Percentiles rank a stretch among this genome's conserved stretches.
Evolutionary conservation across 2,113 vertebrate species (phyloP).

Genomic region (Ciconia stormi): DNA sequence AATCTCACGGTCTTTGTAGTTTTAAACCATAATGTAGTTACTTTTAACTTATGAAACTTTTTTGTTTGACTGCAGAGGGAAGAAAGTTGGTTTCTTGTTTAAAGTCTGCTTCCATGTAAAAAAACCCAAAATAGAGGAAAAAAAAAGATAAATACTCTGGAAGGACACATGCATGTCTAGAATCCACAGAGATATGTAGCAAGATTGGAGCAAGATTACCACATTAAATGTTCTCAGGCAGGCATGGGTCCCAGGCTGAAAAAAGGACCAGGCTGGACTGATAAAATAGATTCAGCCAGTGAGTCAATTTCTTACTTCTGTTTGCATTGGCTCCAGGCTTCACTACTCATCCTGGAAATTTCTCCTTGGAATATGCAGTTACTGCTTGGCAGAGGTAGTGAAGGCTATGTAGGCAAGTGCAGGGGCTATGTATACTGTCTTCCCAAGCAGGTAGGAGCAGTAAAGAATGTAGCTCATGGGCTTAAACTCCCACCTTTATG

Average conservation of each 20-base stretch:
- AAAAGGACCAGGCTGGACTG: not conserved
- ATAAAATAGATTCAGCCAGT: not conserved
- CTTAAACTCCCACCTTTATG: not conserved
- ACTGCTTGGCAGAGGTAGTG: not conserved
- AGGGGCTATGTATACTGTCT: not conserved
- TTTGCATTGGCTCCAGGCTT: not conserved
- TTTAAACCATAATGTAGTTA: not conserved
- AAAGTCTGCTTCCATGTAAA: not conserved
- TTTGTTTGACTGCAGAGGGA: not conserved
- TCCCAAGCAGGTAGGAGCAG: not conserved
- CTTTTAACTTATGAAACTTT: not conserved
- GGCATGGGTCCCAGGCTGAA: not conserved
- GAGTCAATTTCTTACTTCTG: not conserved
- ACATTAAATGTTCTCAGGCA: not conserved
- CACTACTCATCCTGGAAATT: not conserved
- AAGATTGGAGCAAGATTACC: not conserved
- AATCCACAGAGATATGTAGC: not conserved
- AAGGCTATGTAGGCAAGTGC: not conserved
- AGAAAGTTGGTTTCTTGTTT: not conserved
- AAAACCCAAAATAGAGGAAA: not conserved
- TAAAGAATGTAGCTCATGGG: not conserved
- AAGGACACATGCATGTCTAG: not conserved
- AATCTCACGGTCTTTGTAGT: not conserved
- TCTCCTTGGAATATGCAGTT: not conserved
- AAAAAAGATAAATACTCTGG: not conserved